A percentile compares a stretch with the other conserved stretches of the same genome.
Evolutionary conservation across 2,113 vertebrate species (phyloP).

Genomic region (Peromyscus californicus): DNA sequence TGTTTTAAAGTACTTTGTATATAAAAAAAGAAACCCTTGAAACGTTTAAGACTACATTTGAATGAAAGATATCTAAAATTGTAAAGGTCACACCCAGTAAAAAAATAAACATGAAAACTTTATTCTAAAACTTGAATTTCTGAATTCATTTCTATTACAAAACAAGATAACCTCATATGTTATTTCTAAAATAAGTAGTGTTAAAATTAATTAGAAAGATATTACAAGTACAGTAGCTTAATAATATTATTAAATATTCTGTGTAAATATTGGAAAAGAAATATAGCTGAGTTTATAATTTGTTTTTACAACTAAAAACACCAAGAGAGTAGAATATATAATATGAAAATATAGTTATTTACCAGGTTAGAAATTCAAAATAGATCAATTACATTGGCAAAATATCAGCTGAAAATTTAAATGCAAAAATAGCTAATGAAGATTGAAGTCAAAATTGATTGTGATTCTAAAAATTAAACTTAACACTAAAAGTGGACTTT

Average conservation of each 20-base stretch:
- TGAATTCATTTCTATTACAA: neutral
- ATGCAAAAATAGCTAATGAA: neutral
- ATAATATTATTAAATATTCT: neutral
- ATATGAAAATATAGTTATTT: constrained; percentile 4
- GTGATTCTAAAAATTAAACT: neutral
- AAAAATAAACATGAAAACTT: neutral
- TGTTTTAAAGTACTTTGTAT: neutral
- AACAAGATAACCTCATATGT: neutral
- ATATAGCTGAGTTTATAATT: constrained; percentile 50
- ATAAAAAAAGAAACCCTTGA: neutral
- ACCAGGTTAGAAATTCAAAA: constrained; percentile 33
- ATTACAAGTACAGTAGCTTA: neutral
- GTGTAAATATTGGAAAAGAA: constrained; percentile 33
- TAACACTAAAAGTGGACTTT: neutral
- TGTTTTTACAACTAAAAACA: neutral
- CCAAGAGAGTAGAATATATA: neutral
- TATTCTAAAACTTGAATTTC: constrained; percentile 19
- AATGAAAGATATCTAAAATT: constrained; percentile 10
- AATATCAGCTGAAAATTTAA: neutral
- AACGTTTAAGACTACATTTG: neutral
- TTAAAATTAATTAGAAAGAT: constrained; percentile 40
- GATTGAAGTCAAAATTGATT: constrained; percentile 10
- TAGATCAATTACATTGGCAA: constrained; percentile 6
- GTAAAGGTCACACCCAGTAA: neutral
- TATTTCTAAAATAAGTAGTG: neutral